Conservation (phyloP, 1,140 invertebrate genomes). For the Alviniconcha marisindica region DNA sequence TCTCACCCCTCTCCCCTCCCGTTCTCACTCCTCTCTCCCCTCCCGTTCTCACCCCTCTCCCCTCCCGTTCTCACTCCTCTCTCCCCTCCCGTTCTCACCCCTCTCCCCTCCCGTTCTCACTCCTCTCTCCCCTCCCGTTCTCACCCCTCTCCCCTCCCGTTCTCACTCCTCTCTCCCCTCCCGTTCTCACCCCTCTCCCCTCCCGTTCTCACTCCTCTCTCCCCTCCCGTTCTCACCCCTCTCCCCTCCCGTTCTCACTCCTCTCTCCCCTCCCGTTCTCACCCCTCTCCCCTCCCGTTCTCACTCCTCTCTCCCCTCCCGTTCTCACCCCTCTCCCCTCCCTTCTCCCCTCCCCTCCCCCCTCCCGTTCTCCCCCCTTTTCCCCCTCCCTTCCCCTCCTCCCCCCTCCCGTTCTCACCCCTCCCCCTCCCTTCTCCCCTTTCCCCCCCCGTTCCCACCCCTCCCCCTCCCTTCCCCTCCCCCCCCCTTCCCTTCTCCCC, state of each 20-base stretch:
- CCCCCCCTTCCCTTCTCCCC: too few relatives aligned
- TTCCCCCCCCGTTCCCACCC: neutral
- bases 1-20: too few relatives aligned
- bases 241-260: neutral
- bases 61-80: too few relatives aligned
- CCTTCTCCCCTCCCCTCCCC: neutral
- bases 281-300: neutral
- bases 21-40: too few relatives aligned
- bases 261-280: neutral
- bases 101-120: too few relatives aligned
- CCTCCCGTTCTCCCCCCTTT: neutral
- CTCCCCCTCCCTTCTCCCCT: slow-evolving; percentile 7
- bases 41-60: too few relatives aligned
- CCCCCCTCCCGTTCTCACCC: neutral
- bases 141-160: too few relatives aligned
- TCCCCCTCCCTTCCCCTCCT: slow-evolving; percentile 2
- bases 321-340: neutral
- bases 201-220: too few relatives aligned
- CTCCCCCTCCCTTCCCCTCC: neutral
- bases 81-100: too few relatives aligned
- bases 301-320: neutral
- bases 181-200: too few relatives aligned
- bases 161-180: too few relatives aligned
- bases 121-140: too few relatives aligned
- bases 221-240: neutral